Base-by-base conservation (phyloP, 2,888 invertebrate genomes). In the Eristalis tenax region DNA sequence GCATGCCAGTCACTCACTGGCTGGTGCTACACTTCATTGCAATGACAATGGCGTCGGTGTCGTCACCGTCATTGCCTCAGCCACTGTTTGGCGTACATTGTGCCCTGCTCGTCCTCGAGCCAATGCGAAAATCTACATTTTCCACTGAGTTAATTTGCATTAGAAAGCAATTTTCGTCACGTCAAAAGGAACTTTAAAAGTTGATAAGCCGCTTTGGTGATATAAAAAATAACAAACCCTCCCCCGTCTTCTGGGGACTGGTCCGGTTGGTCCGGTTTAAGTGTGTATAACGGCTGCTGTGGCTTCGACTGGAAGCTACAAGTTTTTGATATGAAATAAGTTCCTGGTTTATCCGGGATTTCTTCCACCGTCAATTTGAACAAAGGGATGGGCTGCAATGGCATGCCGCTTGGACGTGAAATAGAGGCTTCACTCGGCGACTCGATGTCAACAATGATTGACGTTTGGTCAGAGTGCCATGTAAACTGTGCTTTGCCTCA, bases 81-180 rank as follows among this genome's bases (percentile, higher is more conserved):
- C 59, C 78, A 63, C 11, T 38, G 23, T 23, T 66, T 18, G 28
- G 23, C 38, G 38, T 66, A 32, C 78, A 56, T 64, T 38, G 57
- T 57, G 22, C 66, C 23, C 57, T 22, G 28, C 64, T 61, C 50
- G 63, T 22, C 26, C 43, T 22, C 22, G 64, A 32, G 59, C 63
- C 40, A 56, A 65, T 56, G 32, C 59, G 28, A 76, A 78, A 82
- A 82, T 87, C 87, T 79, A 76, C 87, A 87, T 79, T 83, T 83
- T 79, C 87, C 87, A 83, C 70, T 65, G 75, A 87, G 79, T 76
- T 87, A 83, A 87, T 87, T 87, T 87, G 87, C 87, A 87, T 87
- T 87, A 87, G 87, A 87, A 87, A 87, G 83, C 87, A 87, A 87
- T 87, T 87, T 87, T 87, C 87, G 83, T 83, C 87, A 87, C 83